Evolutionary conservation across 1,140 invertebrate species (phyloP), one percentile per base, ranked within the genome.

Genomic region (Protaetia brevitarsis): DNA sequence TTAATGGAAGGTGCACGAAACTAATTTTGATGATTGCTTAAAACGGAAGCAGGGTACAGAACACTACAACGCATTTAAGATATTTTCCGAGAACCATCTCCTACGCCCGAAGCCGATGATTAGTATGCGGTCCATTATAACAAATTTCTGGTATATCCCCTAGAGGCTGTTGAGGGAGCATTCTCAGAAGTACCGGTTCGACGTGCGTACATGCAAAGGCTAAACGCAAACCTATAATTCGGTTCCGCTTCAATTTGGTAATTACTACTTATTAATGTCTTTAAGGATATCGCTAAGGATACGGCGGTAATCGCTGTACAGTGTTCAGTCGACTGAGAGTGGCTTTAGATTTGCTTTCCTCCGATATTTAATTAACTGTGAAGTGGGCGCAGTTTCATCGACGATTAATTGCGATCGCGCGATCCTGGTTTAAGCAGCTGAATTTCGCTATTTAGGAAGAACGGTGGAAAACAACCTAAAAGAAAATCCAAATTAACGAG

Each of bases 111-210:
- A 51, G 26, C 13, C 41, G 19, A 51, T 51, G 41, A 51, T 51
- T 51, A 51, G 41, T 51, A 51, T 51, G 41, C 41, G 41, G 41
- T 51, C 41, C 41, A 51, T 51, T 23, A 13, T 51, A 51, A 51
- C 41, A 51, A 51, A 51, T 51, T 51, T 51, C 41, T 23, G 19
- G 41, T 51, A 23, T 16, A 51, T 51, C 19, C 41, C 13, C 19
- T 51, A 19, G 19, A 5, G 19, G 21, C 16, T n/a, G 19, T 21
- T 23, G 13, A 21, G 41, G 19, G 31, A 34, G 19, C 13, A 23
- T 51, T 51, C 21, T 51, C 41, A 6, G 21, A 51, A 51, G 41
- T 16, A 51, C 41, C n/a, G n/a, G n/a, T n/a, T n/a, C n/a, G n/a
- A n/a, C n/a, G n/a, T n/a, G n/a, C n/a, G n/a, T n/a, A n/a, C n/a